Base-by-base conservation (phyloP, 2,113 vertebrate species). In the Sarotherodon lohbergeri region DNA sequence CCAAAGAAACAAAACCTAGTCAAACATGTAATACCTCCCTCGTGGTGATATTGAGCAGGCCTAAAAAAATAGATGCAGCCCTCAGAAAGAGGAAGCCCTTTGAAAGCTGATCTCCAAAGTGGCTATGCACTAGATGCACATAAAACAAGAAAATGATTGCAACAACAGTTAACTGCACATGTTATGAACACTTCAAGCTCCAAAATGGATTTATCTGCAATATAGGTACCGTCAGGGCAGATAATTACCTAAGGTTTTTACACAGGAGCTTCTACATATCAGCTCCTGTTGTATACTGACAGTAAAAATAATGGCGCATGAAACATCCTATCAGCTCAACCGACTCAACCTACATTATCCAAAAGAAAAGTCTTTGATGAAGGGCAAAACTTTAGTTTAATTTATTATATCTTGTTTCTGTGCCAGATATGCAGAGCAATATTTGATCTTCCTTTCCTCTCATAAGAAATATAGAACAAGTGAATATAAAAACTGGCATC, bases 31-130 rank as follows among this genome's bases (percentile, higher is more conserved):
- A 32, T 71, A 29, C 56, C 79, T 59, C 39, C 39, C 19, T 19
- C 27, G 22, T 81, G 24, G 82, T 82, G 82, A 86, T 68, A 87
- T n/a, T 78, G 83, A 86, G 80, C 80, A 63, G 27, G n/a, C 88
- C 92, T 93, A 24, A 94, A 94, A 94, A 94, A 88, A 91, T 90
- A 89, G 84, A 94, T 85, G 88, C 66, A 73, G 78, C 86, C 86
- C 85, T 89, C 82, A 88, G 81, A 81, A 55, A 79, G 34, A 86
- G 52, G 76, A 88, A 81, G 79, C 54, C 56, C 39, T 63, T 73
- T 78, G 32, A 80, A 80, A 71, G 61, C 81, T 46, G 22, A 84
- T 81, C 43, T 84, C 80, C 46, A 39, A 4, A 13, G 56, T 59
- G 88, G 24, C 48, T 48, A 56, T 56, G 71, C 76, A 59, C 71